These are phyloP conservation scores for Brachionus asplanchnoidis DNA, from an alignment of 1,140 invertebrate genomes.

Conservation along the genomic window DNA sequence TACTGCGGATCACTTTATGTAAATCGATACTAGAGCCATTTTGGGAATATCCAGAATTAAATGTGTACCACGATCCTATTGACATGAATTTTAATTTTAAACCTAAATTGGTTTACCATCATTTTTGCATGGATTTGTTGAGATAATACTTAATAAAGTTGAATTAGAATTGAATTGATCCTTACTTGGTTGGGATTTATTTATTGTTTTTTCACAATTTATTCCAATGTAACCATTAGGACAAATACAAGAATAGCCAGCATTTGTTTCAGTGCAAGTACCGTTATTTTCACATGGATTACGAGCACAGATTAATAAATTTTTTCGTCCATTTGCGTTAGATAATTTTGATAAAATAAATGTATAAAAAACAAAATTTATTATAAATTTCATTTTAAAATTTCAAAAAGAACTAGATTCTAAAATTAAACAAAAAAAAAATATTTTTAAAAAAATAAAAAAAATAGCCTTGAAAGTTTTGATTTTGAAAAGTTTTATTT, in stretches of 20 bases:
- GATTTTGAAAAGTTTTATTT: too few relatives aligned
- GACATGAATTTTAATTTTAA: too few relatives aligned
- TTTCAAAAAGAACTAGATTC: too few relatives aligned
- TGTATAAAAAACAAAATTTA: not conserved
- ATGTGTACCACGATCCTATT: not conserved
- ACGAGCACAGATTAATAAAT: not conserved
- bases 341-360: not conserved
- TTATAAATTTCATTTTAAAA: not conserved
- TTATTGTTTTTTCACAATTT: conserved; percentile 46
- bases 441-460: too few relatives aligned
- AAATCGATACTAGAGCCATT: not conserved
- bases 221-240: conserved; percentile 45
- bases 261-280: not conserved
- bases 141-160: not conserved
- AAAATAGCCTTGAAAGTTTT: too few relatives aligned
- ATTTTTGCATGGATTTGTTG: not conserved
- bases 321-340: not conserved
- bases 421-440: too few relatives aligned
- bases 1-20: not conserved
- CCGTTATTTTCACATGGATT: not conserved
- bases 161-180: not conserved
- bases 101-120: not conserved
- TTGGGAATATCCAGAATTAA: not conserved
- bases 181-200: not conserved
- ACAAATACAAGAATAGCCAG: conserved; percentile 38